Evolutionary conservation across 2,113 vertebrate genomes (phyloP).

Genomic region (Otolemur garnettii): DNA sequence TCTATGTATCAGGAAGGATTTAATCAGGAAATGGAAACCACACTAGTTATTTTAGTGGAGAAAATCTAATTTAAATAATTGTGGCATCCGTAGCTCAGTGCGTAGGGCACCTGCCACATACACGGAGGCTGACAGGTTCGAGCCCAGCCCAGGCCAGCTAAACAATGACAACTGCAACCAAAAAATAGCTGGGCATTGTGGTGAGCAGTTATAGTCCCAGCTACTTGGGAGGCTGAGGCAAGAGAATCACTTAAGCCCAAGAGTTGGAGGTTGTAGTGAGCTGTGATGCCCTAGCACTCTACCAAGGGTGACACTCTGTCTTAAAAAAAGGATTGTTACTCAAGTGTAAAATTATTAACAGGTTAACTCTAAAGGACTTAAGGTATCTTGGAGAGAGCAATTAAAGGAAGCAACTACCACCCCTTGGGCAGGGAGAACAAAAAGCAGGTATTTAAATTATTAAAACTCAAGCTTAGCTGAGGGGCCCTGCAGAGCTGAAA

Average conservation of each 20-base stretch:
- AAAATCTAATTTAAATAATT: constrained; percentile 14
- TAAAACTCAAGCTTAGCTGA: neutral
- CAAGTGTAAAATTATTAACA: neutral
- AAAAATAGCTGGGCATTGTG: too few relatives aligned
- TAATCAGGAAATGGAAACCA: neutral
- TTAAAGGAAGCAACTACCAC: neutral
- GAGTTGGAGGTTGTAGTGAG: too few relatives aligned
- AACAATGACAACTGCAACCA: too few relatives aligned
- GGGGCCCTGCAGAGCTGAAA: neutral
- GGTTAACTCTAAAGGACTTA: neutral
- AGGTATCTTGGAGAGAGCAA: neutral
- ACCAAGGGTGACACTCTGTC: too few relatives aligned
- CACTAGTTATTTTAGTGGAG: neutral
- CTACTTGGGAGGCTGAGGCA: too few relatives aligned
- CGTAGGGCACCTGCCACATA: too few relatives aligned
- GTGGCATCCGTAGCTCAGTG: too few relatives aligned
- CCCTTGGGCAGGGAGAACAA: neutral
- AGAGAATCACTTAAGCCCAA: too few relatives aligned
- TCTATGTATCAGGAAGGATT: neutral
- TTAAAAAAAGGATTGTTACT: neutral
- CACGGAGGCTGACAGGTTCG: too few relatives aligned
- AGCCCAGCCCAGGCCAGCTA: too few relatives aligned
- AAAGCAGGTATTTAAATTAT: neutral
- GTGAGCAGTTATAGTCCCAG: too few relatives aligned
- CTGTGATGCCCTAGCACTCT: too few relatives aligned